Evolutionary conservation across 2,113 vertebrate genomes (phyloP), one percentile per base, ranked within the genome.

Genomic region (Tonatia bakeri): DNA sequence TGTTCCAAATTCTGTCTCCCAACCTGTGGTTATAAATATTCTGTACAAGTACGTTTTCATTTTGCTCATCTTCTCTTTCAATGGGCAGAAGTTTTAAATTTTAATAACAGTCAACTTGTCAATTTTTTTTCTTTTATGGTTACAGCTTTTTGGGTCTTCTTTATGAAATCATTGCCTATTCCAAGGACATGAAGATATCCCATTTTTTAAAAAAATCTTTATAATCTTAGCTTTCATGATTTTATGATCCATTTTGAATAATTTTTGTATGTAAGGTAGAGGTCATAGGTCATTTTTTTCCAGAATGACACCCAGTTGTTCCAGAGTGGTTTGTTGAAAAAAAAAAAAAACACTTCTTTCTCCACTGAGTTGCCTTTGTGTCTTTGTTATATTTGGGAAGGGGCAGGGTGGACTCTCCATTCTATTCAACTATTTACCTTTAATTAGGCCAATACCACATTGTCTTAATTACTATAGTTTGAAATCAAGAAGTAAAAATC

Each of bases 211-310:
- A 26, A 26, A 87, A 50, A 94, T 12, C 33, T 69, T 87, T 54
- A 6, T 89, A 73, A 69, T 82, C 77, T 95, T 45, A 94, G 33
- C 10, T 88, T 91, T 82, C 93, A 19, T 93, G 19, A 54, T 59
- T 93, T 28, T 90, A 16, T 75, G 64, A 69, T 33, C 24, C 22
- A 92, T 86, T 73, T 95, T 94, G 76, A 93, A 76, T 93, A 80
- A 45, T 50, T 77, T 79, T 54, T 87, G 17, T 28, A 7, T 84
- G 40, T 77, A 22, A 95, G 17, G 13, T 24, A 76, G 13, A 88
- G 12, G 65, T 67, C 67, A 52, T n/a, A 64, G 13, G 11, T 75
- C 56, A 80, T 56, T 76, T 92, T 77, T 90, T 47, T n/a, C 17
- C 43, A 36, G 13, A 33, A 79, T 38, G 33, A 79, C 54, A 84